Conservation (phyloP, 2,888 invertebrate species). For the Nymphalis urticae region DNA sequence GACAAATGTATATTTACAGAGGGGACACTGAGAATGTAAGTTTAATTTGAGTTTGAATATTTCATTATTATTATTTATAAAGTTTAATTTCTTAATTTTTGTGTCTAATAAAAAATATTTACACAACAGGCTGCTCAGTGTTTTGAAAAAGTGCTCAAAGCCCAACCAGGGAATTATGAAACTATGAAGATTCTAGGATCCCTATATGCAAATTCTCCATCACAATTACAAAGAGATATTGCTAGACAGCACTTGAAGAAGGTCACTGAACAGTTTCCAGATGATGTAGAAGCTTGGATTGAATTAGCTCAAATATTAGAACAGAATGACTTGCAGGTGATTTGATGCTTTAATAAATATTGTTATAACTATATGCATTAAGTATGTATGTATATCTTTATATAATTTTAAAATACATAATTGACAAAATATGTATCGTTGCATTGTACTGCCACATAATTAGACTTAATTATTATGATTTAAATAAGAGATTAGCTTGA, state of each 20-base stretch:
- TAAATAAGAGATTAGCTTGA: too few relatives aligned
- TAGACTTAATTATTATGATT: too few relatives aligned
- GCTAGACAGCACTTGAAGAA: conserved; percentile 97
- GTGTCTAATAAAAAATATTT: background rate
- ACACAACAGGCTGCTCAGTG: conserved; percentile 95
- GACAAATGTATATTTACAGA: conserved; percentile 99
- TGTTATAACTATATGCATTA: too few relatives aligned
- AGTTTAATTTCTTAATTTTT: background rate
- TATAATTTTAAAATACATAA: too few relatives aligned
- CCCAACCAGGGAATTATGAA: conserved; percentile 98
- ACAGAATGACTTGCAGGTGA: conserved; percentile 92
- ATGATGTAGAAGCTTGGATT: conserved; percentile 99
- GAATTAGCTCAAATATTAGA: conserved; percentile 99
- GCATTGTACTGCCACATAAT: too few relatives aligned
- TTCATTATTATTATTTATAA: background rate
- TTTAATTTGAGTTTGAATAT: conserved; percentile 31
- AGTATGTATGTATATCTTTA: too few relatives aligned
- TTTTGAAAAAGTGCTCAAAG: conserved; percentile 99
- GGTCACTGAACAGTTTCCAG: conserved; percentile 97
- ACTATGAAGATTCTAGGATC: conserved; percentile 99
- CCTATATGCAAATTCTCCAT: conserved; percentile 94
- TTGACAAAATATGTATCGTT: too few relatives aligned
- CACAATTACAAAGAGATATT: conserved; percentile 94
- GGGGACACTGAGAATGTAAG: conserved; percentile 96
- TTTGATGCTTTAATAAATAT: background rate